A percentile compares a stretch with the other conserved stretches of the same genome.
Conservation (phyloP, 2,797 vertebrate genomes). For the Hybognathus amarus region DNA sequence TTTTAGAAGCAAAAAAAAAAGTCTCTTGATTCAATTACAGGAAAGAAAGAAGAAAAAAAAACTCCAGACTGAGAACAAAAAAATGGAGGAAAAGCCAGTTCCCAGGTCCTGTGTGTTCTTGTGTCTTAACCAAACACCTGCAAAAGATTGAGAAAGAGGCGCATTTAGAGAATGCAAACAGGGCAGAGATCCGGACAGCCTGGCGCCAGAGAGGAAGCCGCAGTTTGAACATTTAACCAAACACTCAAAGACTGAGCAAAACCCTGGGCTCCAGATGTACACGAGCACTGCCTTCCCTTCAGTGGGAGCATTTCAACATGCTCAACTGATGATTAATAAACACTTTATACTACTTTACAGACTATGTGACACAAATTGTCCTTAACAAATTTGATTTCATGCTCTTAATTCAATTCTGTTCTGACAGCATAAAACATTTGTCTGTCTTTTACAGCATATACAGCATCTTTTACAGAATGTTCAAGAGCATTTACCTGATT, state of each 20-base stretch:
- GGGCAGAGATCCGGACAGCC: slow-evolving; percentile 95
- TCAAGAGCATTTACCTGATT: slow-evolving; percentile 82
- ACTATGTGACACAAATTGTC: not conserved
- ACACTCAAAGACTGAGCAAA: slow-evolving; percentile 91
- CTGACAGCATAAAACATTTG: not conserved
- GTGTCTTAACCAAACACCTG: slow-evolving; percentile 92
- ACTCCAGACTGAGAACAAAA: slow-evolving; percentile 78
- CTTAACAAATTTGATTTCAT: not conserved
- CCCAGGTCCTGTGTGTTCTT: slow-evolving; percentile 80
- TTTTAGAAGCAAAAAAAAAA: slow-evolving; percentile 69
- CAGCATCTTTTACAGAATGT: too few species aligned
- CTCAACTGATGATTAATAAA: slow-evolving; percentile 4
- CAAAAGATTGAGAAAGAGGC: slow-evolving; percentile 94
- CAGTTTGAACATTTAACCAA: slow-evolving; percentile 97
- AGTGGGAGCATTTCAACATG: slow-evolving; percentile 73
- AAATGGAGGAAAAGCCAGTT: slow-evolving; percentile 69
- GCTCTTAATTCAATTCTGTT: not conserved
- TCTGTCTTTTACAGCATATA: not conserved
- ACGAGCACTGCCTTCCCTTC: slow-evolving; percentile 74
- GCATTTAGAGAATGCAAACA: slow-evolving; percentile 93
- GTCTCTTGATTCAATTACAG: slow-evolving; percentile 78
- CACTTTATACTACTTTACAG: not conserved
- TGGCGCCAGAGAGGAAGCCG: slow-evolving; percentile 98
- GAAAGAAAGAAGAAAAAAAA: slow-evolving; percentile 51
- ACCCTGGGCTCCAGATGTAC: slow-evolving; percentile 93